phyloP scores from a whole-genome alignment of 2,113 vertebrate species.

The rat (Rattus norvegicus) region GRCr8 NC_086022.1:11901501-11902000 shows the following conservation, averaged over 20 bases:
- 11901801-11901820: neutral
- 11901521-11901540: conserved; percentile 48
- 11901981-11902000: conserved; percentile 30
- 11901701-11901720: conserved; percentile 12
- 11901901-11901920: too few relatives aligned
- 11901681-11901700: conserved; percentile 93
- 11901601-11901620: conserved; percentile 98
- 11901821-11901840: neutral
- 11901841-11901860: neutral
- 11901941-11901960: neutral
- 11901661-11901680: conserved; percentile 96
- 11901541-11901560: conserved; percentile 15
- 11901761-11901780: neutral
- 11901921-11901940: too few relatives aligned
- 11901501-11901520: conserved; percentile 18
- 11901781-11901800: neutral
- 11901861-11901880: too few relatives aligned
- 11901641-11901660: conserved; percentile 97
- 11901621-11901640: conserved; percentile 97
- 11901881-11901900: too few relatives aligned
- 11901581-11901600: conserved; percentile 89
- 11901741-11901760: neutral
- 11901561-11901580: conserved; percentile 39
- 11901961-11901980: neutral
- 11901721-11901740: conserved; percentile 39